Conservation (phyloP, 1,140 invertebrate genomes). For the Augochlora pura region DNA sequence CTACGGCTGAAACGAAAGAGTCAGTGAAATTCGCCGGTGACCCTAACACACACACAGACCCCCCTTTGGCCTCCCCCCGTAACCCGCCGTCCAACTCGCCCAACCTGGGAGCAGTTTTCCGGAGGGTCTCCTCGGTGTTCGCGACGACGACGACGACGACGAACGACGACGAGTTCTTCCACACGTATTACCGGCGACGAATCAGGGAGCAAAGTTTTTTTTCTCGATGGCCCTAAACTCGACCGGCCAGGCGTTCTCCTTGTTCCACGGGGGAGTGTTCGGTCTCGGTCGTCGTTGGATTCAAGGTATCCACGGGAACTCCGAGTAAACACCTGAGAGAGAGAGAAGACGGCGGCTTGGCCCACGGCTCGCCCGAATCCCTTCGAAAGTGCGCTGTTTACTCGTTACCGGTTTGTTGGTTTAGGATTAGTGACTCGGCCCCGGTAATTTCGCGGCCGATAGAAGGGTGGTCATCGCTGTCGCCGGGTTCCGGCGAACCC, state of each 20-base stretch:
- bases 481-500: too few relatives aligned
- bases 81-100: background rate
- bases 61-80: slow-evolving; percentile 12
- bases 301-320: slow-evolving; percentile 38
- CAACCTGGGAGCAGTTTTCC: slow-evolving; percentile 15
- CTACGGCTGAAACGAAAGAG: too few relatives aligned
- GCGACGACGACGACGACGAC: too few relatives aligned
- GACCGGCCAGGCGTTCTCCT: slow-evolving; percentile 22
- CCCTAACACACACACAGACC: too few relatives aligned
- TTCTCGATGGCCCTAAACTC: slow-evolving; percentile 61
- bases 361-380: background rate
- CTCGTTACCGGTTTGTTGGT: slow-evolving; percentile 7
- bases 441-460: background rate
- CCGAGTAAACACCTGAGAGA: background rate
- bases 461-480: too few relatives aligned
- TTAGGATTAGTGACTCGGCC: background rate
- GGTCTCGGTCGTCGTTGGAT: slow-evolving; percentile 23
- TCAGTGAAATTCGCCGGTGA: background rate
- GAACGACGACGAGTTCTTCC: too few relatives aligned
- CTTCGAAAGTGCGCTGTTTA: background rate
- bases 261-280: background rate
- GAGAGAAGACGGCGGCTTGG: too few relatives aligned
- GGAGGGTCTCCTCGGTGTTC: slow-evolving; percentile 43
- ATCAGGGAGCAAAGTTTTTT: too few relatives aligned
- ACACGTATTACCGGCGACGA: too few relatives aligned